Evolutionary conservation across 1,140 invertebrate genomes (phyloP), one percentile per base, ranked within the genome.

Genomic region (Apis florea): DNA sequence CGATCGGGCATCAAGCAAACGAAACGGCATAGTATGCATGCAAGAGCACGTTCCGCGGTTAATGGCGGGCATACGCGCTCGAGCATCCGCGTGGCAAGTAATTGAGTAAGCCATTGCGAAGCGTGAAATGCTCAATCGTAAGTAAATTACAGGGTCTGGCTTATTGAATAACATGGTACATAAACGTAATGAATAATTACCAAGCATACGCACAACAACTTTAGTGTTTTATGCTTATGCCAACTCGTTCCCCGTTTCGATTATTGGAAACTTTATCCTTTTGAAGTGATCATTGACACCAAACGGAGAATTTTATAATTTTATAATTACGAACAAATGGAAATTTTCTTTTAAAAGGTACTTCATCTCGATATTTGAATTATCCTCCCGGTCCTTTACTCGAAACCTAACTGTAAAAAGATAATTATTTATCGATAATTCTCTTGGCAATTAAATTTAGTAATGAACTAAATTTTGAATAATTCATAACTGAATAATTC

Each of bases 51-150:
- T n/a, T 76, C 74, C 74, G 21, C 17, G 40, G 63, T 53, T 86
- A 86, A 86, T 85, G 74, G 73, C 70, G 54, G 53, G 59, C 68
- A 70, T 77, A 82, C 51, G 66, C 71, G 56, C 61, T 77, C 71
- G 63, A 69, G 76, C 83, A 58, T 70, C 61, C 72, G 68, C 66
- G 83, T 67, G 59, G 74, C 83, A 56, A 82, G 72, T 83, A 87
- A 88, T 87, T 82, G 86, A 88, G 83, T 68, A 67, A 88, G 80
- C 58, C 76, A 88, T 88, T 80, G 79, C 86, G 71, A 88, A 85
- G 86, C 86, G 86, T 88, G 86, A 88, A 88, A 88, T 88, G 83
- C 73, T 88, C 86, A 80, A 88, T 88, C 80, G 83, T 85, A 88
- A 88, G 86, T 83, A 88, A 88, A 88, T 88, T 88, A 85, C 61